phyloP scores from a whole-genome alignment of 2,888 invertebrate genomes.

The Caenorhabditis doughertyi region DNA sequence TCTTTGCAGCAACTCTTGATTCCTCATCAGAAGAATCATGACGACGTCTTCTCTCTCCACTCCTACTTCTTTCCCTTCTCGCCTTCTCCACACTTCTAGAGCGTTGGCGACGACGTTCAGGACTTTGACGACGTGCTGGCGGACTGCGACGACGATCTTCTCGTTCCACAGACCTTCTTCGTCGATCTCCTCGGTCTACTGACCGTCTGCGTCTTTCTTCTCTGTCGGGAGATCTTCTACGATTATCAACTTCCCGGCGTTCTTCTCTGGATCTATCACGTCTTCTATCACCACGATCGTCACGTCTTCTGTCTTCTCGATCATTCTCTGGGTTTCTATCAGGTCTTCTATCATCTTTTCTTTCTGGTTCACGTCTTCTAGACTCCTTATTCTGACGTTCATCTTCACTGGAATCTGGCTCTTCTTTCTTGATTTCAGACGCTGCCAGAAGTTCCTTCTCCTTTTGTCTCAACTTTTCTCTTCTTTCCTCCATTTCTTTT shows the following conservation, averaged over 20 bases:
- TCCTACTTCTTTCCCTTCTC: slow-evolving; percentile 13
- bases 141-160: slow-evolving; percentile 8
- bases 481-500: slow-evolving; percentile 51
- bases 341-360: not conserved
- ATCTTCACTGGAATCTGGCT: slow-evolving; percentile 32
- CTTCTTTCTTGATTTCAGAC: slow-evolving; percentile 44
- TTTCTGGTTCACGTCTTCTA: not conserved
- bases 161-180: slow-evolving; percentile 11
- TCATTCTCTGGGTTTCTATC: not conserved
- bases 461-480: slow-evolving; percentile 39
- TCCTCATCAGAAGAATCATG: slow-evolving; percentile 36
- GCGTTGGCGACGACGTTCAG: slow-evolving; percentile 31
- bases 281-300: not conserved
- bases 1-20: slow-evolving; percentile 12
- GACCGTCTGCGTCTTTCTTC: not conserved
- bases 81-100: slow-evolving; percentile 22
- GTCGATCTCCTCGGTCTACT: slow-evolving; percentile 14
- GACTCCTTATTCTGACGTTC: slow-evolving; percentile 6
- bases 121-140: slow-evolving; percentile 3
- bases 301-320: slow-evolving; percentile 2
- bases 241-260: not conserved
- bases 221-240: not conserved
- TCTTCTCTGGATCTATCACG: not conserved
- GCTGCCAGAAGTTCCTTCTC: slow-evolving; percentile 40
- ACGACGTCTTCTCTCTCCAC: slow-evolving; percentile 39